Conservation (phyloP, 2,113 vertebrate species). For the Sinocyclocheilus rhinocerous region DNA sequence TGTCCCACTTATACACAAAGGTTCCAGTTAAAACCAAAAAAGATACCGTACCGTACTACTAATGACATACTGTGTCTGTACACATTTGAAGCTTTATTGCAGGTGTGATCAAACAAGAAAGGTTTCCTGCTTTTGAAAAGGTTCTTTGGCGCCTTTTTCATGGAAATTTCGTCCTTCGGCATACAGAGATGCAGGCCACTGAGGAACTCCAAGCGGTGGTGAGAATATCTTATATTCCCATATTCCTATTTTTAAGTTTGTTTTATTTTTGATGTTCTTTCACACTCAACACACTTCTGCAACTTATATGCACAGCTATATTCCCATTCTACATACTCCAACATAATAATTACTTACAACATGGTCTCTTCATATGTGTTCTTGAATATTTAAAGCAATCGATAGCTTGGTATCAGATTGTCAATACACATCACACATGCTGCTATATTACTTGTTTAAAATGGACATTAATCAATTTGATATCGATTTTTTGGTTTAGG, state of each 20-base stretch:
- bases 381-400: background rate
- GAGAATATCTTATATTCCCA: background rate
- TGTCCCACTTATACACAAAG: background rate
- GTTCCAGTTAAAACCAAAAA: background rate
- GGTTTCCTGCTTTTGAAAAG: constrained; percentile 64
- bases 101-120: constrained; percentile 64
- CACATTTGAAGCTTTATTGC: constrained; percentile 58
- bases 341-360: background rate
- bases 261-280: background rate
- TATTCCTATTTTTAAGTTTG: too few relatives aligned
- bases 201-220: constrained; percentile 43
- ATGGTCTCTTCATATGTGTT: background rate
- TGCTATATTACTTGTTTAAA: background rate
- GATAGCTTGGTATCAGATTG: background rate
- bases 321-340: background rate
- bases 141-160: constrained; percentile 66
- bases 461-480: too few relatives aligned
- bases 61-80: background rate
- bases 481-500: background rate
- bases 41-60: background rate
- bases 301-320: background rate
- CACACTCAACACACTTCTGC: background rate
- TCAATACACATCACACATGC: background rate
- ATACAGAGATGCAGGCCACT: constrained; percentile 53
- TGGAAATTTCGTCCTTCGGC: constrained; percentile 65